Percentiles rank a stretch among this genome's conserved stretches.
These are phyloP conservation scores for Brachionus asplanchnoidis DNA, from an alignment of 1,140 invertebrate genomes.

Conservation along the genomic window DNA sequence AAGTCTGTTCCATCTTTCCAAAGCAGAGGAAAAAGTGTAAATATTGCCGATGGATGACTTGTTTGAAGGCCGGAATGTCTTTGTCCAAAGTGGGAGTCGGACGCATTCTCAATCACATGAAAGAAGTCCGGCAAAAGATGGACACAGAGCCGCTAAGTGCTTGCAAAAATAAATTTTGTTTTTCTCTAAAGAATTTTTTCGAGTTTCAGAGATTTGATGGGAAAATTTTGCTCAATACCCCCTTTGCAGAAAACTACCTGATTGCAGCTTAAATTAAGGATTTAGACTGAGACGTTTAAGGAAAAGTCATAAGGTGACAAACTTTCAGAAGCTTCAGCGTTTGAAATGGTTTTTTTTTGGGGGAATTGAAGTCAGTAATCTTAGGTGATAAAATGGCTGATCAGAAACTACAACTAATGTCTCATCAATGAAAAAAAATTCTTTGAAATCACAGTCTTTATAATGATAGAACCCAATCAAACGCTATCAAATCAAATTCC, in stretches of 20 bases:
- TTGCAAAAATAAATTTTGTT: background rate
- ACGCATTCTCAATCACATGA: conserved; percentile 53
- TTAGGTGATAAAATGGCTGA: too few relatives aligned
- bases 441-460: too few relatives aligned
- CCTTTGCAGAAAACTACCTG: background rate
- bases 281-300: too few relatives aligned
- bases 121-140: conserved; percentile 44
- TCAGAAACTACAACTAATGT: too few relatives aligned
- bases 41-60: conserved; percentile 51
- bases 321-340: too few relatives aligned
- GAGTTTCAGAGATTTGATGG: background rate
- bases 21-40: conserved; percentile 54
- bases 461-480: too few relatives aligned
- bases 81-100: conserved; percentile 51
- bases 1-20: conserved; percentile 49
- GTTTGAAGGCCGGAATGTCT: conserved; percentile 53
- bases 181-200: background rate
- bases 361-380: too few relatives aligned
- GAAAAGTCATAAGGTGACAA: too few relatives aligned
- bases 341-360: too few relatives aligned
- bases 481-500: too few relatives aligned
- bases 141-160: background rate
- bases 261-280: too few relatives aligned
- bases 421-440: too few relatives aligned
- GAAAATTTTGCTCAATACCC: background rate